phyloP scores from a whole-genome alignment of 2,797 vertebrate genomes.

The Tapera naevia region DNA sequence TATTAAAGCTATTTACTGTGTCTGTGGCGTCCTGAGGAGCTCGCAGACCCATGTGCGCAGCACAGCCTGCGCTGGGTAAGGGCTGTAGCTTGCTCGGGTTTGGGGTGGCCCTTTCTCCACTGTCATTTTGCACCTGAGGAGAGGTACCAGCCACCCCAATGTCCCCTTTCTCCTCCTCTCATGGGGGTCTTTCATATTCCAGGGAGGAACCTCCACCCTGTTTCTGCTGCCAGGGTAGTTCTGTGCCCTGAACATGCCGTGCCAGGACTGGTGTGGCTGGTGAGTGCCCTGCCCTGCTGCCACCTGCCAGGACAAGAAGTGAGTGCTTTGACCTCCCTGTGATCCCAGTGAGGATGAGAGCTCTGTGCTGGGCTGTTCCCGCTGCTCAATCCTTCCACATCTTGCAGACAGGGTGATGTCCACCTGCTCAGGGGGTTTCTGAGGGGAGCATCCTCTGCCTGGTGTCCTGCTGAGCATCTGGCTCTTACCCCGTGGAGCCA shows the following conservation, averaged over 20 bases:
- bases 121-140: accelerated
- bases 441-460: too few species aligned
- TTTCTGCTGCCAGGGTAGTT: not conserved
- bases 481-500: too few species aligned
- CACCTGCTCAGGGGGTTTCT: too few species aligned
- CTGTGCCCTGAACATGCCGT: not conserved
- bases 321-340: not conserved
- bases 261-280: not conserved
- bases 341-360: accelerated
- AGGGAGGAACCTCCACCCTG: not conserved
- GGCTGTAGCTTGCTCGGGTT: not conserved
- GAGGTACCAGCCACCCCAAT: not conserved
- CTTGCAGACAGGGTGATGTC: too few species aligned
- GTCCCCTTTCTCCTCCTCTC: not conserved
- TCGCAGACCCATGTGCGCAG: not conserved
- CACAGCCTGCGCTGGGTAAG: not conserved
- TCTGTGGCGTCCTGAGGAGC: not conserved
- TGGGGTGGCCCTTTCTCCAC: not conserved
- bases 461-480: too few species aligned
- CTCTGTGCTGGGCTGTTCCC: too few species aligned
- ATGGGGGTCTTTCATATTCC: accelerated
- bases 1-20: not conserved
- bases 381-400: too few species aligned
- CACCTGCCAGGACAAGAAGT: accelerated
- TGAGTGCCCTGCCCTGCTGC: not conserved